Evolutionary conservation across 1,140 invertebrate genomes (phyloP).

Genomic region (Manduca sexta): DNA sequence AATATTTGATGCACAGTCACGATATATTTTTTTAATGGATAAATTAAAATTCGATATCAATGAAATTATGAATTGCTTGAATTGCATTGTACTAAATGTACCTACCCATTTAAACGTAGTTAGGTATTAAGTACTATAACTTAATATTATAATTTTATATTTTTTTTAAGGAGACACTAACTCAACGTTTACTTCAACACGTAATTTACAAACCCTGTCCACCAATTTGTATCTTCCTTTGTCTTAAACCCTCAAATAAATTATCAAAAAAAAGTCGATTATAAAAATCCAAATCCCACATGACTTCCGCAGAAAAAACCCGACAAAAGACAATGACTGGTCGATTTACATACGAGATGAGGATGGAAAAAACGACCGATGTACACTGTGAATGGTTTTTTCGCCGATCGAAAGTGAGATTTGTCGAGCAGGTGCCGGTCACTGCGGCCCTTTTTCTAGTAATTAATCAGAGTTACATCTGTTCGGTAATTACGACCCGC

Average conservation of each 20-base stretch:
- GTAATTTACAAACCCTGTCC: background rate
- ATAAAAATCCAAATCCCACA: slow-evolving; percentile 35
- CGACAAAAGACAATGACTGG: slow-evolving; percentile 54
- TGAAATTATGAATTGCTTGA: no score
- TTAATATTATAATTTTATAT: no score
- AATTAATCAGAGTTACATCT: slow-evolving; percentile 65
- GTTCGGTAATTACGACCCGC: slow-evolving; percentile 49
- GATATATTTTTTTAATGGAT: no score
- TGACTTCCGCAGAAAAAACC: slow-evolving; percentile 38
- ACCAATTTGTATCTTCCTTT: slow-evolving; percentile 6
- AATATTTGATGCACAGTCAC: no score
- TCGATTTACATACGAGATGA: slow-evolving; percentile 61
- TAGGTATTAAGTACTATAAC: no score
- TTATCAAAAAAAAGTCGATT: slow-evolving; percentile 7
- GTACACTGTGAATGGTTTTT: slow-evolving; percentile 15
- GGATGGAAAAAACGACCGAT: slow-evolving; percentile 17
- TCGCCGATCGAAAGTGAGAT: slow-evolving; percentile 51
- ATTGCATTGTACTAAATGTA: no score
- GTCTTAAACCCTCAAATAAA: slow-evolving; percentile 15
- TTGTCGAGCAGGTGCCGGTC: slow-evolving; percentile 43
- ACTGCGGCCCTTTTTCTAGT: slow-evolving; percentile 43
- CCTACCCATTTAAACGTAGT: no score
- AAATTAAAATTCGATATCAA: no score
- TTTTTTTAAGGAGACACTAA: no score
- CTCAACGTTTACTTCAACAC: no score